Conservation (phyloP, 2,888 invertebrate species). For the Philereme transversata region DNA sequence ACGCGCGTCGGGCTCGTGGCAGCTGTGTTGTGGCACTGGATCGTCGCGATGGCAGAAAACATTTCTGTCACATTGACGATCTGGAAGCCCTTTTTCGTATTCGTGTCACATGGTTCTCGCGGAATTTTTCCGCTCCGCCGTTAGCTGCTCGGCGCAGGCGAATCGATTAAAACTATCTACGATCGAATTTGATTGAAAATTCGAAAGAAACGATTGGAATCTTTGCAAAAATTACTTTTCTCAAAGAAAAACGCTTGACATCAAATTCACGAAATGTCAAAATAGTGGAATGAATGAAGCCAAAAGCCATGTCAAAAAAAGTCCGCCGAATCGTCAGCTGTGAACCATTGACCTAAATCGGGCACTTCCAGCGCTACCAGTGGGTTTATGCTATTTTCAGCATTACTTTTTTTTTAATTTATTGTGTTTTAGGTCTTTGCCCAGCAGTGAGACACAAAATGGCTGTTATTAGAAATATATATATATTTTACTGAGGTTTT, state of each 20-base stretch:
- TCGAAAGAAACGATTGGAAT: conserved; percentile 57
- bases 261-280: conserved; percentile 83
- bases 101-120: conserved; percentile 83
- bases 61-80: conserved; percentile 84
- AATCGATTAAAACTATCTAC: conserved; percentile 46
- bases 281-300: conserved; percentile 79
- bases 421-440: too few species aligned
- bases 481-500: too few species aligned
- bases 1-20: conserved; percentile 67
- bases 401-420: not conserved
- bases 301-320: conserved; percentile 82
- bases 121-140: conserved; percentile 65
- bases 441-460: too few species aligned
- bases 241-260: conserved; percentile 82
- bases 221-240: conserved; percentile 67
- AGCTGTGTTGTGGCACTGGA: conserved; percentile 71
- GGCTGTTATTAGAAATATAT: too few species aligned
- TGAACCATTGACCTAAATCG: conserved; percentile 58
- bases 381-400: not conserved
- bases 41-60: conserved; percentile 82
- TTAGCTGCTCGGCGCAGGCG: conserved; percentile 46
- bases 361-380: conserved; percentile 9
- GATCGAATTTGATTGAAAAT: conserved; percentile 59
- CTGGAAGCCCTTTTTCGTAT: conserved; percentile 82
- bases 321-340: conserved; percentile 76